Evolutionary conservation across 2,113 vertebrate species (phyloP).

Genomic region (Toxotes jaculatrix): DNA sequence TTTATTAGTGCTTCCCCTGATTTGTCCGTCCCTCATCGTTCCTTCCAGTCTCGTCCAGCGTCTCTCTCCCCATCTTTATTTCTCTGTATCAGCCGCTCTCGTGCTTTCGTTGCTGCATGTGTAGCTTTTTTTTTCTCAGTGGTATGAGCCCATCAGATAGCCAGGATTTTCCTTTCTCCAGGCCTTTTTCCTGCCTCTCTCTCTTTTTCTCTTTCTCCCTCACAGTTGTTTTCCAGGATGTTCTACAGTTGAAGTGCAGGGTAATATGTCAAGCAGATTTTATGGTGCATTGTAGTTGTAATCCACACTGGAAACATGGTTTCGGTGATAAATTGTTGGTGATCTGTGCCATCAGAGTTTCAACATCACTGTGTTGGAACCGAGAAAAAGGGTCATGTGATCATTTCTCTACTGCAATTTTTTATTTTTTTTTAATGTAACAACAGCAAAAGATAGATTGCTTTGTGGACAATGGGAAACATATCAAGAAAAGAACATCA

Average conservation of each 20-base stretch:
- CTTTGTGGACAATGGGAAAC: background rate
- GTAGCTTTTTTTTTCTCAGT: slow-evolving; percentile 30
- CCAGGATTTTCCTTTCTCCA: slow-evolving; percentile 18
- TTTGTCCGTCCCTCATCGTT: slow-evolving; percentile 23
- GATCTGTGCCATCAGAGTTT: background rate
- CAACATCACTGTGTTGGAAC: background rate
- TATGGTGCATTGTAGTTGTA: background rate
- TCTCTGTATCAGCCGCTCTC: background rate
- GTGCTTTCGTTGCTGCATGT: slow-evolving; percentile 2
- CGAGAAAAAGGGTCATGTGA: background rate
- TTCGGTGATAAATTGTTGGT: slow-evolving; percentile 17
- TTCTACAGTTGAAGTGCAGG: slow-evolving; percentile 5
- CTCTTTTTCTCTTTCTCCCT: background rate
- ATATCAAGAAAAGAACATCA: background rate
- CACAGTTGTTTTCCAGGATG: background rate
- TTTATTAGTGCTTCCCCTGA: slow-evolving; percentile 25
- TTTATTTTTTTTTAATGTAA: background rate
- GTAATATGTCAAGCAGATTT: slow-evolving; percentile 5
- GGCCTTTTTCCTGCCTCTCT: background rate
- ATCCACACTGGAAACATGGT: slow-evolving; percentile 9
- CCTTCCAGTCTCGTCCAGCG: slow-evolving; percentile 1
- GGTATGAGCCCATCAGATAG: slow-evolving; percentile 53
- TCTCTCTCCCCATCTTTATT: background rate
- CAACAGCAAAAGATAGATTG: background rate
- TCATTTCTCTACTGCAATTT: background rate